Percentiles rank a stretch among this genome's conserved stretches.
phyloP scores from a whole-genome alignment of 2,797 vertebrate species.

The Naso thynnoides region DNA sequence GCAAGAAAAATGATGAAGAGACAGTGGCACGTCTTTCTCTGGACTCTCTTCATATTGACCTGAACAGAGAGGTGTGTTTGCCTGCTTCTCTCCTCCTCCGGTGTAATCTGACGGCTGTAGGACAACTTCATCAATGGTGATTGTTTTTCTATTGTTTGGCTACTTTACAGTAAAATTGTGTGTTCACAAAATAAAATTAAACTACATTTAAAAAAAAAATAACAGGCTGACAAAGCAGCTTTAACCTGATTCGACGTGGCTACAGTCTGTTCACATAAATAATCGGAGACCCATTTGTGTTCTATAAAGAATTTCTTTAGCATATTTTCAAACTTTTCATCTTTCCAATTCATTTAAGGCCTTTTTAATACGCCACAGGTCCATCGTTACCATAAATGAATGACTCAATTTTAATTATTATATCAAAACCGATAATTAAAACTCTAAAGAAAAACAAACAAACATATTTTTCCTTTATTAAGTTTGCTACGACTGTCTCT shows the following conservation, averaged over 20 bases:
- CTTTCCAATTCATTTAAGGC: not conserved
- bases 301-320: slow-evolving; percentile 4
- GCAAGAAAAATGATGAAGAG: too few species aligned
- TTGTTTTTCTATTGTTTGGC: not conserved
- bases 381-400: not conserved
- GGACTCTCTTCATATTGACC: too few species aligned
- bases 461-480: not conserved
- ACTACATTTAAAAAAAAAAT: too few species aligned
- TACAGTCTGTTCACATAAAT: not conserved
- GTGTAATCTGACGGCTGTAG: not conserved
- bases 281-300: not conserved
- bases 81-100: not conserved
- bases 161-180: not conserved
- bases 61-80: not conserved
- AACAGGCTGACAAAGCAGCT: not conserved
- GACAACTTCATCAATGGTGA: not conserved
- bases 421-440: too few species aligned
- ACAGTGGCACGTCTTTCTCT: too few species aligned
- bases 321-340: not conserved
- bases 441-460: too few species aligned
- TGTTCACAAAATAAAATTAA: not conserved
- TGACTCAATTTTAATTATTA: too few species aligned
- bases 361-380: not conserved
- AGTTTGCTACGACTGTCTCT: too few species aligned
- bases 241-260: not conserved